phyloP scores from a whole-genome alignment of 2,888 invertebrate species.

The Neoscelio sp. region DNA sequence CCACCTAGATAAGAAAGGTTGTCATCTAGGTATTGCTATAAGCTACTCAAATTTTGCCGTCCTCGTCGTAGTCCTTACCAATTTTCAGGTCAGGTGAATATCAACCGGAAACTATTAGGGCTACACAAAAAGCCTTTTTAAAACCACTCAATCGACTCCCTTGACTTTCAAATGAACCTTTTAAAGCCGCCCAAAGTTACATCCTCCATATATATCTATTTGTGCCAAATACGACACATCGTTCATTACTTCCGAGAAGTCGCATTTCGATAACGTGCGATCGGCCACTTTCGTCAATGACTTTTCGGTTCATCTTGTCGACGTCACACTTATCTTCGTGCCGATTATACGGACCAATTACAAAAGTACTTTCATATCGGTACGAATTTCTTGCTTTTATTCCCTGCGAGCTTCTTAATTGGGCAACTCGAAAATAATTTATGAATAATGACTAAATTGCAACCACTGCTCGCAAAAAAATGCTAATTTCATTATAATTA shows the following conservation, averaged over 20 bases:
- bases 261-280: slow-evolving; percentile 32
- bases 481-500: neutral
- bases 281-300: slow-evolving; percentile 44
- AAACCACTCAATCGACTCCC: neutral
- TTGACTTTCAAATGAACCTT: slow-evolving; percentile 39
- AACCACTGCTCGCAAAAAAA: slow-evolving; percentile 1
- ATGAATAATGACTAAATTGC: slow-evolving; percentile 44
- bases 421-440: slow-evolving; percentile 17
- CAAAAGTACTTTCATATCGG: too few relatives aligned
- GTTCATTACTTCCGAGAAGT: slow-evolving; percentile 11
- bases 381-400: too few relatives aligned
- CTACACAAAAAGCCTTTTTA: slow-evolving; percentile 48
- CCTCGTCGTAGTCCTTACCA: too few relatives aligned
- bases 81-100: too few relatives aligned
- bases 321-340: slow-evolving; percentile 43
- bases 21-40: too few relatives aligned
- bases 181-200: slow-evolving; percentile 28
- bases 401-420: slow-evolving; percentile 37
- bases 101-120: slow-evolving; percentile 39
- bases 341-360: slow-evolving; percentile 49
- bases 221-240: slow-evolving; percentile 26
- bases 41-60: too few relatives aligned
- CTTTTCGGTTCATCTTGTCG: slow-evolving; percentile 5
- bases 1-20: too few relatives aligned
- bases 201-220: slow-evolving; percentile 30